Evolutionary conservation across 2,888 invertebrate genomes (phyloP).

Genomic region (Lithophane socia): DNA sequence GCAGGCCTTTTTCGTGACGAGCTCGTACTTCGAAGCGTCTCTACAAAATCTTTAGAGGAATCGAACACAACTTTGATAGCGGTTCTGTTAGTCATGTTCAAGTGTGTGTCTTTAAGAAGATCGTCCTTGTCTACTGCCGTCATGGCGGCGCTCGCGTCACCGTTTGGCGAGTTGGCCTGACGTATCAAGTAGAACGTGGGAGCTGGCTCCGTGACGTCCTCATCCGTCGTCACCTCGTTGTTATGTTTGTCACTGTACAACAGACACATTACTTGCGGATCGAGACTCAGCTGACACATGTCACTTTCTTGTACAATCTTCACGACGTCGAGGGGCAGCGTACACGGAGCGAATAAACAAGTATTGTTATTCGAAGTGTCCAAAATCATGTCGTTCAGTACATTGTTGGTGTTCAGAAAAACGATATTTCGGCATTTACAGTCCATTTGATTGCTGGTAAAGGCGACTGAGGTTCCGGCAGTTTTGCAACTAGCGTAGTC

Average conservation of each 20-base stretch:
- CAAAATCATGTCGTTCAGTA: constrained; percentile 84
- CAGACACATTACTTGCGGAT: constrained; percentile 85
- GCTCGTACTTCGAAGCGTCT: constrained; percentile 83
- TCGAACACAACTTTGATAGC: constrained; percentile 86
- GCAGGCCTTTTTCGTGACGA: constrained; percentile 72
- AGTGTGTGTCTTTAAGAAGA: constrained; percentile 79
- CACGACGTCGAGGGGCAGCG: constrained; percentile 83
- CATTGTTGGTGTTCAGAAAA: constrained; percentile 79
- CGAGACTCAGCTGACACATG: constrained; percentile 85
- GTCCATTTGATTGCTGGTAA: constrained; percentile 84
- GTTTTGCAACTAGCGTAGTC: constrained; percentile 86
- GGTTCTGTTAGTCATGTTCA: constrained; percentile 86
- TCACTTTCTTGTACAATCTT: constrained; percentile 83
- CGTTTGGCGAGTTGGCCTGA: constrained; percentile 80
- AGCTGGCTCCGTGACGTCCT: constrained; percentile 84
- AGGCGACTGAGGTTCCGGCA: constrained; percentile 78
- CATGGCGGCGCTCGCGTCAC: constrained; percentile 82
- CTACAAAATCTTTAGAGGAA: constrained; percentile 86
- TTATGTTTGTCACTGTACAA: constrained; percentile 84
- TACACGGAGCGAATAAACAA: constrained; percentile 86
- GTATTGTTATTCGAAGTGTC: constrained; percentile 85
- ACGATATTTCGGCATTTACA: constrained; percentile 88
- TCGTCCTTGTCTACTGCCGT: constrained; percentile 84
- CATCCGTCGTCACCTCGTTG: constrained; percentile 78
- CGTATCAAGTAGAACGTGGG: constrained; percentile 87